Percentiles rank a stretch among this genome's conserved stretches.
Conservation (phyloP, 2,888 invertebrate species). For the Pantelozetes paolii region DNA sequence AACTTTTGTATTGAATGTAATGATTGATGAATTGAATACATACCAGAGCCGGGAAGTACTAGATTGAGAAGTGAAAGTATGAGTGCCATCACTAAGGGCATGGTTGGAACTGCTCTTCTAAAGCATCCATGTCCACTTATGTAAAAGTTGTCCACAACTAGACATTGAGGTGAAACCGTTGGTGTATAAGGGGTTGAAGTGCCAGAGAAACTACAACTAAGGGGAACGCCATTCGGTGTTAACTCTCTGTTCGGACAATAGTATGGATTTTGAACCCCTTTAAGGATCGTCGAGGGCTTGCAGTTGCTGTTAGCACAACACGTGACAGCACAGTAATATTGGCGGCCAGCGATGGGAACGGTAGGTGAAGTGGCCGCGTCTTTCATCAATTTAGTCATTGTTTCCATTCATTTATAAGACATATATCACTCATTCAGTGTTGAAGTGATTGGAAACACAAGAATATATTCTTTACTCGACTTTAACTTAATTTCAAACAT, state of each 20-base stretch:
- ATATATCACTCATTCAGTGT: too few species aligned
- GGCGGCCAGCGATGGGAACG: constrained; percentile 10
- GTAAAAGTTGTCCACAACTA: constrained; percentile 13
- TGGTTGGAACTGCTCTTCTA: constrained; percentile 55
- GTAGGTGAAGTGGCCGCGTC: constrained; percentile 41
- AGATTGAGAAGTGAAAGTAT: constrained; percentile 51
- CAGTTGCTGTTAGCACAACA: constrained; percentile 38
- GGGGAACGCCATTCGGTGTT: constrained; percentile 7
- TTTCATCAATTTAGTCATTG: constrained; percentile 1
- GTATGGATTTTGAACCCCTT: constrained; percentile 24
- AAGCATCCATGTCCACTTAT: constrained; percentile 45
- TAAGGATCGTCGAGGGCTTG: constrained; percentile 17
- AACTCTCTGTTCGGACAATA: constrained; percentile 30
- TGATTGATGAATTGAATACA: constrained; percentile 30
- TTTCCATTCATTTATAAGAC: not conserved
- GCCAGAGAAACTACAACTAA: constrained; percentile 18
- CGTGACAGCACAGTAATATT: constrained; percentile 40
- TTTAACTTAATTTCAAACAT: too few species aligned
- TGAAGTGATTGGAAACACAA: too few species aligned
- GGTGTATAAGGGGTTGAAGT: not conserved
- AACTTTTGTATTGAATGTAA: not conserved
- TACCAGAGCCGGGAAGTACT: constrained; percentile 51
- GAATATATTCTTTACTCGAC: too few species aligned
- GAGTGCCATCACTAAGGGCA: constrained; percentile 55
- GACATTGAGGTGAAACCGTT: constrained; percentile 3